phyloP scores from a whole-genome alignment of 2,888 invertebrate species.

The Lochmaea capreae region DNA sequence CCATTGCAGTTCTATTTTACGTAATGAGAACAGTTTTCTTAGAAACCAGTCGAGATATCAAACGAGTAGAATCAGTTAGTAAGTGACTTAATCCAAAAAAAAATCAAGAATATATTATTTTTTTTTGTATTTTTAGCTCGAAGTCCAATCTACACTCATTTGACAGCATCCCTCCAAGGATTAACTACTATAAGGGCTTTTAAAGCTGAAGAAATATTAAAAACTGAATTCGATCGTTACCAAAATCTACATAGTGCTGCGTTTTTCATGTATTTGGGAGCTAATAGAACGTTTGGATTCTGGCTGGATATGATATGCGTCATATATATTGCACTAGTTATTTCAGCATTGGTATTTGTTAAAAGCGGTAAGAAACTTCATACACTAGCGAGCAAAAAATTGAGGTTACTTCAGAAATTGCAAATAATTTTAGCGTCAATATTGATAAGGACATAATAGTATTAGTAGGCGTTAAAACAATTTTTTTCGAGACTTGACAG shows the following conservation, averaged over 20 bases:
- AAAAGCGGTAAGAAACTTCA: conserved; percentile 64
- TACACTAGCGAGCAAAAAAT: too few species aligned
- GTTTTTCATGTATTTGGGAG: conserved; percentile 74
- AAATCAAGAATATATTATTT: not conserved
- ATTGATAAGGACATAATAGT: too few species aligned
- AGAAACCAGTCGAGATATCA: conserved; percentile 79
- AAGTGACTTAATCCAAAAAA: conserved; percentile 63
- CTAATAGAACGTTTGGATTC: conserved; percentile 77
- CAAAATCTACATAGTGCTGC: conserved; percentile 78
- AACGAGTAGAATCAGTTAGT: conserved; percentile 77
- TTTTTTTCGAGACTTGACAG: too few species aligned
- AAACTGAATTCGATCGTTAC: conserved; percentile 72
- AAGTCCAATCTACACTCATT: conserved; percentile 81
- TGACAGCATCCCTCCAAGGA: conserved; percentile 81
- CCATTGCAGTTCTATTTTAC: conserved; percentile 76
- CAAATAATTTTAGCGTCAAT: too few species aligned
- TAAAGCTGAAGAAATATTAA: conserved; percentile 72
- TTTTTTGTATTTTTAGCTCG: conserved; percentile 69
- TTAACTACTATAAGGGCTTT: conserved; percentile 81
- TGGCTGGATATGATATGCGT: conserved; percentile 77
- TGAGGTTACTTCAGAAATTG: too few species aligned
- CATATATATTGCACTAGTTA: conserved; percentile 74
- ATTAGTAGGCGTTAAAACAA: too few species aligned
- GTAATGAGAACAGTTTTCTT: conserved; percentile 77
- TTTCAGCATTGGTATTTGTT: conserved; percentile 73